Evolutionary conservation across 2,797 vertebrate species (phyloP).

Genomic region (Dicrostonyx torquatus): DNA sequence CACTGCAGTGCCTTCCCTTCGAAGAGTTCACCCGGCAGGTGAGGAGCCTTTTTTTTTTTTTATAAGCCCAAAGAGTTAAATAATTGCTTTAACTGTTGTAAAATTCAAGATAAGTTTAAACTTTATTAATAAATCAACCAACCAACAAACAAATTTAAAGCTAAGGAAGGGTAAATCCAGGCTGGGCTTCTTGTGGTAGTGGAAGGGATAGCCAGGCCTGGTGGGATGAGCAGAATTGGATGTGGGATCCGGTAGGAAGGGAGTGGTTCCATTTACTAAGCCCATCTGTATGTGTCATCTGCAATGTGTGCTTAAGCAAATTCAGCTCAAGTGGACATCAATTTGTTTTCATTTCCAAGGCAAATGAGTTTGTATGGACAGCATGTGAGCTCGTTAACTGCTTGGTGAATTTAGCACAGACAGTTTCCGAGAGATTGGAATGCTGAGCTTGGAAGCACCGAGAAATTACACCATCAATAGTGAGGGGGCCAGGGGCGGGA

Average conservation of each 20-base stretch:
- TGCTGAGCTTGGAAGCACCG: conserved; percentile 34
- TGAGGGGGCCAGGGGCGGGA: background rate
- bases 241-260: background rate
- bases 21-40: background rate
- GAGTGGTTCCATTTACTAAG: background rate
- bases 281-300: background rate
- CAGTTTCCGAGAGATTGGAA: conserved; percentile 61
- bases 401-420: conserved; percentile 63
- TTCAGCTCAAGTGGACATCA: conserved; percentile 44
- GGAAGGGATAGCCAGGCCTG: background rate
- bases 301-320: conserved; percentile 47
- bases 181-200: background rate
- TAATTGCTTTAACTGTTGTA: background rate
- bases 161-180: background rate
- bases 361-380: conserved; percentile 73
- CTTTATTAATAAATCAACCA: background rate
- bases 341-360: conserved; percentile 75
- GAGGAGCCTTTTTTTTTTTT: background rate
- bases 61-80: background rate
- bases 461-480: conserved; percentile 55
- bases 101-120: background rate
- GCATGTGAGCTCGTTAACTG: conserved; percentile 58
- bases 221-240: background rate
- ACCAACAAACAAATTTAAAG: background rate
- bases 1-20: background rate